Base-by-base conservation (phyloP, 2,797 vertebrate species). In the Gymnothorax reevesii region DNA sequence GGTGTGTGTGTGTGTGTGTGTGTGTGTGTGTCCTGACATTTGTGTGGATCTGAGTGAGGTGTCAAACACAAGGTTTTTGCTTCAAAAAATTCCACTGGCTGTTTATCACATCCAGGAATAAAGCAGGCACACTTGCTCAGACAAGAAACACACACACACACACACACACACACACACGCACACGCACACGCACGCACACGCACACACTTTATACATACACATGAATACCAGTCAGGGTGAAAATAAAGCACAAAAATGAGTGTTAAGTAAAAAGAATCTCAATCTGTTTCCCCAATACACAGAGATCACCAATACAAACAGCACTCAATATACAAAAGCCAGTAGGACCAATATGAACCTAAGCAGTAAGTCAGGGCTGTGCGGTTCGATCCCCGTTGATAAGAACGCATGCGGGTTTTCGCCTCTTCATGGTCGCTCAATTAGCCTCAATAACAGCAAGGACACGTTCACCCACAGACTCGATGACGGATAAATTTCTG, bases 71-170 rank as follows among this genome's bases (percentile, higher is more conserved):
- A 42, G 82, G 71, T 84, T 83, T 22, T 87, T 86, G 87, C 88
- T 89, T 84, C 87, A 85, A 90, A 92, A 94, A 92, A 94, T 93
- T 93, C 91, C 92, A 83, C 60, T 57, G 83, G 84, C 86, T 90
- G 20, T 90, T 89, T 89, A 73, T 17, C 17, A 15, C 12, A 25
- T 57, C 62, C 77, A 33, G 59, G 77, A 82, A 86, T 82, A 86
- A 57, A 54, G 33, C 77, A 75, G 69, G 25, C 79, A 27, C 12
- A 69, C 49, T 25, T 7, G 2, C 77, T 86, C 59, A 8, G 27
- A 64, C 85, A 54, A 54, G 69, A 54, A 64, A 80, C 20, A 57
- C 57, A 77, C 10, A 71, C 84, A 75, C 52, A 27, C 66, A 60
- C 52, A 17, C 13, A 73, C 49, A 73, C 64, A 85, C 13, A 12